phyloP scores from a whole-genome alignment of 23 tunicate genomes.

The Ciona savignyi region DNA sequence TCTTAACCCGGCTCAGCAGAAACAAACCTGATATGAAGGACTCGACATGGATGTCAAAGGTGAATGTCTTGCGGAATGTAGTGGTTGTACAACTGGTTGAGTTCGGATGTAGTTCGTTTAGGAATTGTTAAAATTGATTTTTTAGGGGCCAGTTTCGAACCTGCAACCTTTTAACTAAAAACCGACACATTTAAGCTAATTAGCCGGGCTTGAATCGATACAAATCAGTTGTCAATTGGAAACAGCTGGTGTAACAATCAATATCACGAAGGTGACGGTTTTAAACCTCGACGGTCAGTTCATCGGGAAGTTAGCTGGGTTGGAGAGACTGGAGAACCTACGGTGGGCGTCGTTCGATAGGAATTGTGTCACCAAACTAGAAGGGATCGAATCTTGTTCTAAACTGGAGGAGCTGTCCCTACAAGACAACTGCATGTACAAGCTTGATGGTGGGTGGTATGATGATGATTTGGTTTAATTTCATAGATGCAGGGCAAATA shows the following conservation, averaged over 20 bases:
- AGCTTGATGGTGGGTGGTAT: conserved; percentile 57
- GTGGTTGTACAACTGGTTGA: no score
- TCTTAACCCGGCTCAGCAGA: conserved; percentile 17
- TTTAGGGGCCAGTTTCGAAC: no score
- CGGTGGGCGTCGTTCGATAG: conserved; percentile 56
- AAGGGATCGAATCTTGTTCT: conserved; percentile 57
- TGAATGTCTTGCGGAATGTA: no score
- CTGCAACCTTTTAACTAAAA: no score
- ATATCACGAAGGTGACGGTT: conserved; percentile 32
- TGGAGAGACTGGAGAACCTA: conserved; percentile 50
- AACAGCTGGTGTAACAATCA: no score
- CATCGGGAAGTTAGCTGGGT: conserved; percentile 56
- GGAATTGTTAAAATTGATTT: no score
- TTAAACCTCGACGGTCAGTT: conserved; percentile 78
- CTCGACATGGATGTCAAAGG: conserved; percentile 62
- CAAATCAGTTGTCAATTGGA: no score
- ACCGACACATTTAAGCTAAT: no score
- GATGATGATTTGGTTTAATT: no score
- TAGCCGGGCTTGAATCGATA: no score
- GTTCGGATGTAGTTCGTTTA: no score
- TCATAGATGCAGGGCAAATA: no score
- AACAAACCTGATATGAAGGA: conserved; percentile 69
- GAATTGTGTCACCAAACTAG: conserved; percentile 73
- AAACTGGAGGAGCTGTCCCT: conserved; percentile 58
- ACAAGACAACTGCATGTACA: conserved; percentile 70